A percentile compares a stretch with the other conserved stretches of the same genome.
Evolutionary conservation across 2,888 invertebrate species (phyloP).

Genomic region (Galeruca laticollis): DNA sequence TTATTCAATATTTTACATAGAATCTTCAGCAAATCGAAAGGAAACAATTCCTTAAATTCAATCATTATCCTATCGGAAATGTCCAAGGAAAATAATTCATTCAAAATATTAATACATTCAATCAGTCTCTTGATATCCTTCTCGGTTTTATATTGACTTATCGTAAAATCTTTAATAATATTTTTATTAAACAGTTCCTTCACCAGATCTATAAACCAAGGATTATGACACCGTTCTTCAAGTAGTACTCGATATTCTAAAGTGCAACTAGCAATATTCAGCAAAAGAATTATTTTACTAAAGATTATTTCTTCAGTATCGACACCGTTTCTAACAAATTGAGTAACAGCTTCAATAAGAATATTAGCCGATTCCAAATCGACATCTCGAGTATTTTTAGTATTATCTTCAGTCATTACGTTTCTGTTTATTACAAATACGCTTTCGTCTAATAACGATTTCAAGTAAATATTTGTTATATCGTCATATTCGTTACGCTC

Average conservation of each 20-base stretch:
- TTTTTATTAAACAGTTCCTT: conserved; percentile 28
- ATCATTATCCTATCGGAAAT: conserved; percentile 38
- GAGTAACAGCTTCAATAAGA: conserved; percentile 37
- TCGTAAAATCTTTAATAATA: conserved; percentile 17
- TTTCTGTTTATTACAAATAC: conserved; percentile 24
- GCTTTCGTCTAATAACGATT: conserved; percentile 54
- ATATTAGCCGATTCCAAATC: conserved; percentile 39
- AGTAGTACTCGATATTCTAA: conserved; percentile 43
- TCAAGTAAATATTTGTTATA: conserved; percentile 57
- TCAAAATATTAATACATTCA: conserved; percentile 42
- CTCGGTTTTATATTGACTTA: conserved; percentile 38
- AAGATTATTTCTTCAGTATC: conserved; percentile 41
- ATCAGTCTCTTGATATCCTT: conserved; percentile 43
- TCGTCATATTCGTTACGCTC: conserved; percentile 44
- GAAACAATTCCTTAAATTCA: conserved; percentile 47
- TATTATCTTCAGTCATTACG: conserved; percentile 2
- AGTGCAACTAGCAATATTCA: conserved; percentile 45
- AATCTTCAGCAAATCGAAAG: conserved; percentile 48
- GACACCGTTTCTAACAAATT: conserved; percentile 34
- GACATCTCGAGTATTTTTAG: conserved; percentile 39
- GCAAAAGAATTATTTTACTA: conserved; percentile 44
- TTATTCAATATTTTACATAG: conserved; percentile 46
- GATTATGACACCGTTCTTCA: conserved; percentile 38
- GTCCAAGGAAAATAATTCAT: conserved; percentile 45
- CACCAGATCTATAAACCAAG: conserved; percentile 38